phyloP scores from a whole-genome alignment of 2,888 invertebrate species.

The Amphipyra berbera region DNA sequence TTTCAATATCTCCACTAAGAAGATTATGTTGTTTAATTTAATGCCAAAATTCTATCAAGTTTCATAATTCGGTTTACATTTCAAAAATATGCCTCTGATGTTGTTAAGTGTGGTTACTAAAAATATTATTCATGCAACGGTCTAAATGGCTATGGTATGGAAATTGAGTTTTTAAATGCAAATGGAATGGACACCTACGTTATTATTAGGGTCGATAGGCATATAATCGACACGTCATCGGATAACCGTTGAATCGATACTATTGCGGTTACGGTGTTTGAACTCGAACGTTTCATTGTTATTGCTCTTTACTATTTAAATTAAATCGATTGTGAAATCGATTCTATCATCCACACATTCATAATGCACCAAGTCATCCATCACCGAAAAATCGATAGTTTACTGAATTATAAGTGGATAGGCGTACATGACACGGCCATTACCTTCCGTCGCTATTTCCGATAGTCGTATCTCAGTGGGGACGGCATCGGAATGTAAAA shows the following conservation, averaged over 20 bases:
- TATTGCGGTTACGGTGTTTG: conserved; percentile 53
- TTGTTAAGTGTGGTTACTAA: conserved; percentile 12
- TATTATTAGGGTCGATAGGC: conserved; percentile 49
- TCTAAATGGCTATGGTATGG: conserved; percentile 35
- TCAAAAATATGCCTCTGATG: conserved; percentile 11
- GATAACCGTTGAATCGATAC: conserved; percentile 48
- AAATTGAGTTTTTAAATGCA: conserved; percentile 51
- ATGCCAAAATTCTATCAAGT: conserved; percentile 33
- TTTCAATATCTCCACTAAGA: conserved; percentile 37
- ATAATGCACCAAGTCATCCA: conserved; percentile 49
- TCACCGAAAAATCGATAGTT: conserved; percentile 51
- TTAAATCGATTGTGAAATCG: conserved; percentile 59
- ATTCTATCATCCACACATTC: conserved; percentile 43
- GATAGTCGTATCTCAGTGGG: conserved; percentile 61
- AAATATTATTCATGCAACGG: conserved; percentile 38
- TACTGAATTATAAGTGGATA: conserved; percentile 49
- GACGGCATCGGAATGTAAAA: conserved; percentile 73
- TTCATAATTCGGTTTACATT: conserved; percentile 18
- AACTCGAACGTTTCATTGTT: conserved; percentile 53
- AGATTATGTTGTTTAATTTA: conserved; percentile 47
- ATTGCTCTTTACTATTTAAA: conserved; percentile 54
- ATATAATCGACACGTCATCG: conserved; percentile 48
- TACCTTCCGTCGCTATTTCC: conserved; percentile 64
- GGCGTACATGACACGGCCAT: conserved; percentile 43
- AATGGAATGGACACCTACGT: conserved; percentile 55